Conservation (phyloP, 2,888 invertebrate species). For the Lasioglossum villosulum region DNA sequence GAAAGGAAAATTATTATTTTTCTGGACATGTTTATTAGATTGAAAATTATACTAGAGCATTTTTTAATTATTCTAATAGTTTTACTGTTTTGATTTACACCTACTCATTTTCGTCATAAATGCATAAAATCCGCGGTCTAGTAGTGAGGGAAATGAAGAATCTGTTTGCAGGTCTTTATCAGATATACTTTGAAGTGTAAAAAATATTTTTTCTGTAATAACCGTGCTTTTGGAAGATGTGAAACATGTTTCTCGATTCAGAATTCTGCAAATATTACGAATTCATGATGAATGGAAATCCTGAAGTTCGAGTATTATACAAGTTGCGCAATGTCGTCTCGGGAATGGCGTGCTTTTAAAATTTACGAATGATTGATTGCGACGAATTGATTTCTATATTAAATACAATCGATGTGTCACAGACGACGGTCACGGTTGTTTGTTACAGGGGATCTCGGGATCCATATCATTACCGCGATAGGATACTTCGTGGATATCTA, state of each 20-base stretch:
- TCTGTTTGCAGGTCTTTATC: neutral
- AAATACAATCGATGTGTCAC: constrained; percentile 32
- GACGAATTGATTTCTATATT: constrained; percentile 11
- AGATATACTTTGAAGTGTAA: neutral
- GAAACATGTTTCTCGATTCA: neutral
- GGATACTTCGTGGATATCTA: constrained; percentile 51
- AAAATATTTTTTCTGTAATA: neutral
- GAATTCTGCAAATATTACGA: neutral
- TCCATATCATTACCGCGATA: constrained; percentile 49
- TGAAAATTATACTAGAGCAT: no score
- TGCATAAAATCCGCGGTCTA: no score
- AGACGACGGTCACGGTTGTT: constrained; percentile 44
- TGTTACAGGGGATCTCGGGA: constrained; percentile 37
- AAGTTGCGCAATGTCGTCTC: neutral
- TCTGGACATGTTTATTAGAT: no score
- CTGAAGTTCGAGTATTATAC: neutral
- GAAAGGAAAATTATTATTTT: no score
- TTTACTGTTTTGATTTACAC: no score
- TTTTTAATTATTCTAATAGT: no score
- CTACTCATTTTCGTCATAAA: no score
- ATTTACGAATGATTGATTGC: neutral
- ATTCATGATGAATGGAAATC: neutral
- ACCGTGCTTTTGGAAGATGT: no score
- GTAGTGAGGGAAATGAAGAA: neutral
- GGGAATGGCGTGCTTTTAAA: neutral